Evolutionary conservation across 2,888 invertebrate genomes (phyloP), one percentile per base, ranked within the genome.

Genomic region (Galerucella nymphaeae): DNA sequence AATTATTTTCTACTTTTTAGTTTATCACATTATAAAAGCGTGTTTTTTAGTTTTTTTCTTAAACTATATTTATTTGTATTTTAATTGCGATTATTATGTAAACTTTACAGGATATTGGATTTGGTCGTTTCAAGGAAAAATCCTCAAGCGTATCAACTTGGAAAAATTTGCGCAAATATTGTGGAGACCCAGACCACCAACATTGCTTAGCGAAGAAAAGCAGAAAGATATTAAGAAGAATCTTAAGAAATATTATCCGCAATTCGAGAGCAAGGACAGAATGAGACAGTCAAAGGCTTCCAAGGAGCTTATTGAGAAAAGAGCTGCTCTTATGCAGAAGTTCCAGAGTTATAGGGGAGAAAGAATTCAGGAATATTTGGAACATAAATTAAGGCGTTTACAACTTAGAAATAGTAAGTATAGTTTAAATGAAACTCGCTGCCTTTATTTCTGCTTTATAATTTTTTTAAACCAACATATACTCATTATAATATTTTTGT

Each of bases 151-250:
- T 82, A 93, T 96, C 76, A 94, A 95, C 87, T 89, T 97, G 80
- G 98, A 98, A 81, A 93, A 93, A 65, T 98, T 99, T 86, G 96
- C 96, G 69, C 97, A 98, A 45, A 72, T 77, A 16, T 89, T 96
- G 83, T 99, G 99, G 99, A 90, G 99, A 78, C 99, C 99, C 23
- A 90, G 99, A 57, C 98, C 98, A 0, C 91, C 94, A 0, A 93
- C 96, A 42, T 89, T 97, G 42, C 90, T 99, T 2, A 87, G 92
- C 0, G 92, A 94, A 63, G 93, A 95, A 63, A 94, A 96, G 83
- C 93, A 97, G 82, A 94, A 97, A 89, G 97, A 99, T 53, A 96
- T 98, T 77, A 97, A 96, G 88, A 99, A 98, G 90, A 98, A 96
- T 87, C 90, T 99, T 84, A 99, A 99, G 90, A 97, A 97, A 85